phyloP scores from a whole-genome alignment of 2,888 invertebrate genomes.

The Dastarcus helophoroides region DNA sequence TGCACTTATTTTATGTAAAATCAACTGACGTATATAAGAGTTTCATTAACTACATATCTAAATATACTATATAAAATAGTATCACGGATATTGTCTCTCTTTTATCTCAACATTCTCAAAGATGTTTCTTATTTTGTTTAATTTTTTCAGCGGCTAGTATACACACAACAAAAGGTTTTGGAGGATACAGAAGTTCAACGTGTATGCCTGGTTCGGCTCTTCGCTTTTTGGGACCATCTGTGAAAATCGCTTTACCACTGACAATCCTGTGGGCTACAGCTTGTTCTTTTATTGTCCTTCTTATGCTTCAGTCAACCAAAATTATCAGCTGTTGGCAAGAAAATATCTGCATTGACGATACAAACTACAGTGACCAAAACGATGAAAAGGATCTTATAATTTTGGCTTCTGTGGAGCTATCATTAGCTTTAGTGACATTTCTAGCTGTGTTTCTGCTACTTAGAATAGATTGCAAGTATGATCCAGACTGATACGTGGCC shows the following conservation, averaged over 20 bases:
- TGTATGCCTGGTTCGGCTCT: constrained; percentile 28
- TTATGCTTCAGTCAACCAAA: constrained; percentile 44
- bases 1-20: no score
- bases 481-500: constrained; percentile 34
- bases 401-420: constrained; percentile 42
- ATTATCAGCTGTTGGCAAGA: constrained; percentile 32
- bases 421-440: constrained; percentile 41
- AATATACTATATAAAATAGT: no score
- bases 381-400: constrained; percentile 29
- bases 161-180: constrained; percentile 44
- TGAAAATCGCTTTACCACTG: constrained; percentile 30
- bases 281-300: constrained; percentile 42
- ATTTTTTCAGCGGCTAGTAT: constrained; percentile 44
- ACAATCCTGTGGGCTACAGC: constrained; percentile 45
- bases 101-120: no score
- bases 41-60: no score
- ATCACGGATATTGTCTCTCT: no score
- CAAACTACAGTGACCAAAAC: constrained; percentile 25
- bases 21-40: no score
- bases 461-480: constrained; percentile 42
- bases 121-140: neutral
- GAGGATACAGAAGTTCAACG: constrained; percentile 31
- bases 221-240: constrained; percentile 31
- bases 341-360: constrained; percentile 23
- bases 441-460: constrained; percentile 43